phyloP scores from a whole-genome alignment of 2,797 vertebrate genomes.

The Spizella passerina region DNA sequence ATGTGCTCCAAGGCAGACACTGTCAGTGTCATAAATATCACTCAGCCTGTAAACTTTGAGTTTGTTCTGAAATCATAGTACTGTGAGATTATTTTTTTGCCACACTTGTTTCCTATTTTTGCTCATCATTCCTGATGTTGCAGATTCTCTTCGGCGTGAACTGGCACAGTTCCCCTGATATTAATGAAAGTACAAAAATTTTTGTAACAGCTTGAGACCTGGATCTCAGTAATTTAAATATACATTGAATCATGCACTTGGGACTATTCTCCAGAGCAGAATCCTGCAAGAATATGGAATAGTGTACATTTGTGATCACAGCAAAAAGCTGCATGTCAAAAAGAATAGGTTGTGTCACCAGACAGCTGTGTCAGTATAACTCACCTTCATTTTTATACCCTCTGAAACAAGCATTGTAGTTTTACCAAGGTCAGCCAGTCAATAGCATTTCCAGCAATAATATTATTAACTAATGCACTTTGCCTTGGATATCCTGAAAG shows the following conservation, averaged over 20 bases:
- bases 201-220: background rate
- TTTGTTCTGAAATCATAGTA: background rate
- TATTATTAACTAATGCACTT: conserved; percentile 8
- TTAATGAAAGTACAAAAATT: background rate
- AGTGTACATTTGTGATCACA: background rate
- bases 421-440: conserved; percentile 15
- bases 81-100: background rate
- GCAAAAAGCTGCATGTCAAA: background rate
- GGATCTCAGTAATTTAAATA: background rate
- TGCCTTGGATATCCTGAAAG: background rate
- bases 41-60: background rate
- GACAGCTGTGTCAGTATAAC: background rate
- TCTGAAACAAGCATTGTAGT: background rate
- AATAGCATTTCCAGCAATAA: background rate
- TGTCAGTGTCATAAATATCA: background rate
- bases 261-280: background rate
- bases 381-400: background rate
- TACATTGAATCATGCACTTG: background rate
- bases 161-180: background rate
- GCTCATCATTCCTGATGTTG: background rate
- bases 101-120: background rate
- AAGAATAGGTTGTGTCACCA: background rate
- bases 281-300: background rate
- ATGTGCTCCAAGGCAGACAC: background rate
- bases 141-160: background rate